Percentiles rank a stretch among this genome's conserved stretches.
phyloP scores from a whole-genome alignment of 2,113 vertebrate species.

The Cygnus buccinator region DNA sequence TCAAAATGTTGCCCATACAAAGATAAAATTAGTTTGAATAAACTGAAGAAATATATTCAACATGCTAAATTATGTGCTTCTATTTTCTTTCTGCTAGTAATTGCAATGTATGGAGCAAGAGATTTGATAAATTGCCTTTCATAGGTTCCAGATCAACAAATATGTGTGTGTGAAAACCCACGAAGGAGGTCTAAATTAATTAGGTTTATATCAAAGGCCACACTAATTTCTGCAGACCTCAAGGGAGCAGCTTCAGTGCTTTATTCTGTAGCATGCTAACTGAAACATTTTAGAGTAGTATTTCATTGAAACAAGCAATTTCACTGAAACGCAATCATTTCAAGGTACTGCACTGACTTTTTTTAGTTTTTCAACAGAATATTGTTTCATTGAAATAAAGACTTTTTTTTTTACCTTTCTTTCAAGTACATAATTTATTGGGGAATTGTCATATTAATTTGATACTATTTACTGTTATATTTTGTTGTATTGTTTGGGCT shows the following conservation, averaged over 20 bases:
- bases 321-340: neutral
- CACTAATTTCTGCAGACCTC: neutral
- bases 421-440: neutral
- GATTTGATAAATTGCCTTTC: neutral
- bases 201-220: neutral
- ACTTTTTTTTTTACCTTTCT: neutral
- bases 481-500: neutral
- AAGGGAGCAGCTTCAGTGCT: neutral
- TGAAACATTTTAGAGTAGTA: neutral
- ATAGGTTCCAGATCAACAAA: conserved; percentile 5
- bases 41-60: neutral
- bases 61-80: neutral
- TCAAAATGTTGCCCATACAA: neutral
- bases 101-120: neutral
- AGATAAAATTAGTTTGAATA: neutral
- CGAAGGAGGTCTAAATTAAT: neutral
- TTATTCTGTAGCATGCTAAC: fast-evolving
- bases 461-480: neutral
- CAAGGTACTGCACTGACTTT: neutral
- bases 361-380: neutral
- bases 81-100: neutral
- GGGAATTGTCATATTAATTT: neutral
- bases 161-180: neutral
- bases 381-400: neutral
- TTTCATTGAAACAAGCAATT: neutral